A percentile compares a stretch with the other conserved stretches of the same genome.
Conservation (phyloP, 2,113 vertebrate genomes). For the Oostethus manadensis region DNA sequence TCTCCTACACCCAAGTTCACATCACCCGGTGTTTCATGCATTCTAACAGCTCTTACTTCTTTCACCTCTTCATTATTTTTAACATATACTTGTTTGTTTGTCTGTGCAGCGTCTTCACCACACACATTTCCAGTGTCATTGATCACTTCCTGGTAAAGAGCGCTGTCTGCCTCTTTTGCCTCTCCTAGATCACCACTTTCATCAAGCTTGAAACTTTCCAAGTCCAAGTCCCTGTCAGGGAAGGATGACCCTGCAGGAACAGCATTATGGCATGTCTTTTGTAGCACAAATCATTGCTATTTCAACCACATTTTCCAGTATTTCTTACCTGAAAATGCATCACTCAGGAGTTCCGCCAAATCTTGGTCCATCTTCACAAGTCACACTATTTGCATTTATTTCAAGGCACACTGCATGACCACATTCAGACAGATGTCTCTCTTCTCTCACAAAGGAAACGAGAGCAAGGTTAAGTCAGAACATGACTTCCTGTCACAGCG, state of each 20-base stretch:
- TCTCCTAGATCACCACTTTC: constrained; percentile 23
- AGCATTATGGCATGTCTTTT: no score
- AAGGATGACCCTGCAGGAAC: constrained; percentile 10
- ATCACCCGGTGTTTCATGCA: no score
- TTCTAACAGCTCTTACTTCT: no score
- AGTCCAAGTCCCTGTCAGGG: constrained; percentile 61
- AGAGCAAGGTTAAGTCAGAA: constrained; percentile 23
- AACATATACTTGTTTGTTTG: no score
- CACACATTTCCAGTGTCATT: constrained; percentile 1
- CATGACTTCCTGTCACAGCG: constrained; percentile 58
- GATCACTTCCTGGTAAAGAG: constrained; percentile 28
- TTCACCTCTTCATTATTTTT: no score
- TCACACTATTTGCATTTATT: constrained; percentile 4
- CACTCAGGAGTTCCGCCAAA: constrained; percentile 51
- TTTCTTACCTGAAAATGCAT: constrained; percentile 65
- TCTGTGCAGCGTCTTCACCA: no score
- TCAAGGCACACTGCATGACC: constrained; percentile 9
- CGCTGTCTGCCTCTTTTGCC: constrained; percentile 24
- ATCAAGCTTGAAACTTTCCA: constrained; percentile 55
- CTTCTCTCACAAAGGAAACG: constrained; percentile 29
- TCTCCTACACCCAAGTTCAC: no score
- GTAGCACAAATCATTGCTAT: constrained; percentile 33
- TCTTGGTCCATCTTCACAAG: constrained; percentile 60
- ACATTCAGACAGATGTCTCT: constrained; percentile 13
- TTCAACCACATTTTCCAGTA: constrained; percentile 16